Percentiles rank a stretch among this genome's conserved stretches.
phyloP scores from a whole-genome alignment of 2,888 invertebrate species.

The Isoperla grammatica region DNA sequence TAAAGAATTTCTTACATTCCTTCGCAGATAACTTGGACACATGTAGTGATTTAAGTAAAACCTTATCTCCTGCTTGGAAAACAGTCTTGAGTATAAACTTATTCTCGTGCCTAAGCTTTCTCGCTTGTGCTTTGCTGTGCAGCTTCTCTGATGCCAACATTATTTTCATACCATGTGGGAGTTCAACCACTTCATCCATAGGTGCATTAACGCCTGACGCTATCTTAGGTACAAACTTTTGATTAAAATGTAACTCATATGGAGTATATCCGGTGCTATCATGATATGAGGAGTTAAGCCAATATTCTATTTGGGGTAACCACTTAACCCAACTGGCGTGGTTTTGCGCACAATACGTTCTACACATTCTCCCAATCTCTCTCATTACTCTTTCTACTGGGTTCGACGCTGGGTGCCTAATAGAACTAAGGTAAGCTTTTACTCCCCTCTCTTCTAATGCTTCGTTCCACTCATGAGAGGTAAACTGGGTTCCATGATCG shows the following conservation, averaged over 20 bases:
- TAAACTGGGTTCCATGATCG: neutral
- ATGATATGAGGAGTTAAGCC: conserved; percentile 27
- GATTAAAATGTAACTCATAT: conserved; percentile 7
- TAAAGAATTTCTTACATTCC: neutral
- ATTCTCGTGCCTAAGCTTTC: neutral
- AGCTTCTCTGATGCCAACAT: neutral
- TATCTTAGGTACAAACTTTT: too few relatives aligned
- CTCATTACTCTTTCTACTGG: conserved; percentile 1
- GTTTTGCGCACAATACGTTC: conserved; percentile 27
- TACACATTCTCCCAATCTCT: conserved; percentile 23
- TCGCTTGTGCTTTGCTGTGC: neutral
- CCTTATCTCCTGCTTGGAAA: neutral
- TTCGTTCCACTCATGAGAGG: neutral
- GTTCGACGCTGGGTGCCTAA: conserved; percentile 9
- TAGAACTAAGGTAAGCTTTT: conserved; percentile 21
- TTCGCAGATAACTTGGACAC: neutral
- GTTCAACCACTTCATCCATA: too few relatives aligned
- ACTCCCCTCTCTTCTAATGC: conserved; percentile 17
- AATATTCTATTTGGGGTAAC: conserved; percentile 15
- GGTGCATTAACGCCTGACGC: too few relatives aligned
- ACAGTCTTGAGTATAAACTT: neutral
- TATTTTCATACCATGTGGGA: neutral
- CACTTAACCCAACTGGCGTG: conserved; percentile 29
- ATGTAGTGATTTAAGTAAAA: neutral
- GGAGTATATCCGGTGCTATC: conserved; percentile 29